phyloP scores from a whole-genome alignment of 2,888 invertebrate genomes.

The Dryococelus australis region DNA sequence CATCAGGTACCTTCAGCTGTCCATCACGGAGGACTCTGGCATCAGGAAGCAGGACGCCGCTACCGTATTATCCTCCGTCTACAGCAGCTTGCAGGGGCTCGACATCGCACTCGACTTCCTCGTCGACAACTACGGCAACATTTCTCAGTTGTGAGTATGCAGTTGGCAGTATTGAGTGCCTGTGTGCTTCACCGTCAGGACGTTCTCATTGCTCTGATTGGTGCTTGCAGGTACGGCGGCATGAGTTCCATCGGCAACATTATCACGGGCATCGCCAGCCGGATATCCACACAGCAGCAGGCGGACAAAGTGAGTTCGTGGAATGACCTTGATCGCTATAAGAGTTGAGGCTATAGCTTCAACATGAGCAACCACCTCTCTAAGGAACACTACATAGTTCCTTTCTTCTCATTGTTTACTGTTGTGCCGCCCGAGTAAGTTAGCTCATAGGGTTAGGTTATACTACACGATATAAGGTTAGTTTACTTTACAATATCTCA shows the following conservation, averaged over 20 bases:
- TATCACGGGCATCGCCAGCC: slow-evolving; percentile 52
- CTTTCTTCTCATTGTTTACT: too few relatives aligned
- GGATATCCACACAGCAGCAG: slow-evolving; percentile 52
- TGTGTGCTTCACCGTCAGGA: too few relatives aligned
- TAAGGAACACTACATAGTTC: too few relatives aligned
- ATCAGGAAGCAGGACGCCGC: slow-evolving; percentile 40
- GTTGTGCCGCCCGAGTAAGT: too few relatives aligned
- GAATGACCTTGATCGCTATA: neutral
- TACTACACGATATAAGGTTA: too few relatives aligned
- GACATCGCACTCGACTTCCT: slow-evolving; percentile 41
- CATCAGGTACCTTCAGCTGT: slow-evolving; percentile 30
- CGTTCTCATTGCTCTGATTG: neutral
- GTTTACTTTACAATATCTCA: too few relatives aligned
- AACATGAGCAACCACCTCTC: too few relatives aligned
- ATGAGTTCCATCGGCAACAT: slow-evolving; percentile 59
- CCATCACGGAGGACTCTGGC: slow-evolving; percentile 25
- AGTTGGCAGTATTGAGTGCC: neutral
- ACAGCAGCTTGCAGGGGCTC: slow-evolving; percentile 36
- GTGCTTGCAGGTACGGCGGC: slow-evolving; percentile 60
- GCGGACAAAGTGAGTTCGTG: slow-evolving; percentile 49
- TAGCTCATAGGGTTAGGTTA: too few relatives aligned
- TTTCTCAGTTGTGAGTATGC: slow-evolving; percentile 34
- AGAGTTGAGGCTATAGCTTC: too few relatives aligned
- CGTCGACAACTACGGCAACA: slow-evolving; percentile 18
- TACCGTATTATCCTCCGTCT: slow-evolving; percentile 39